Evolutionary conservation across 2,888 invertebrate genomes (phyloP).

Genomic region (Tillus elongatus): DNA sequence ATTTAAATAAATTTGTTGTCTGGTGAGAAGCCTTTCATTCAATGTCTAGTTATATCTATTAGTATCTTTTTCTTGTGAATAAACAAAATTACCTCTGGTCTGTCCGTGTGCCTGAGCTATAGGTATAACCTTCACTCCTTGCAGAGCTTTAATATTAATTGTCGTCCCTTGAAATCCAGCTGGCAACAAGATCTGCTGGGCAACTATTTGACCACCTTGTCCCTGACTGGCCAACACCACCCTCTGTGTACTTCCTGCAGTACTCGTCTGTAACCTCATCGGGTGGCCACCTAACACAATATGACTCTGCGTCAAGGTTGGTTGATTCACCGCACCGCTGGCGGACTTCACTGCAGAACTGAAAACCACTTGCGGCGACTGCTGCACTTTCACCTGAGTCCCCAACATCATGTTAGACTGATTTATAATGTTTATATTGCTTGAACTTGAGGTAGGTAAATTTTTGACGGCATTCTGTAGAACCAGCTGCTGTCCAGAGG

Average conservation of each 20-base stretch:
- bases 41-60: too few relatives aligned
- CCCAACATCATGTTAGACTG: slow-evolving; percentile 36
- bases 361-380: slow-evolving; percentile 35
- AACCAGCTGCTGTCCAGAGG: slow-evolving; percentile 23
- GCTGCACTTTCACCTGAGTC: slow-evolving; percentile 35
- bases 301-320: slow-evolving; percentile 29
- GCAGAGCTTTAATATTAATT: slow-evolving; percentile 52
- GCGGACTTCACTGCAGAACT: slow-evolving; percentile 9
- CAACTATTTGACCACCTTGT: slow-evolving; percentile 42
- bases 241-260: slow-evolving; percentile 33
- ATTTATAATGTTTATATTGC: slow-evolving; percentile 31
- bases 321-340: slow-evolving; percentile 7
- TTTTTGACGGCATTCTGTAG: slow-evolving; percentile 30
- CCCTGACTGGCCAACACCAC: slow-evolving; percentile 50
- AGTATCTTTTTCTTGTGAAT: too few relatives aligned
- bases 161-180: slow-evolving; percentile 52
- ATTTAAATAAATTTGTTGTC: too few relatives aligned
- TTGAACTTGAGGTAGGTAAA: slow-evolving; percentile 17
- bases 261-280: slow-evolving; percentile 33
- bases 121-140: slow-evolving; percentile 54
- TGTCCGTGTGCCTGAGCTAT: slow-evolving; percentile 42
- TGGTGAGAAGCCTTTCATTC: too few relatives aligned
- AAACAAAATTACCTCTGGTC: slow-evolving; percentile 31
- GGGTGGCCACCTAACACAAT: slow-evolving; percentile 37
- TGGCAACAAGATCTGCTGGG: slow-evolving; percentile 52